Percentiles rank a stretch among this genome's conserved stretches.
These are phyloP conservation scores for Xiphophorus couchianus DNA, from an alignment of 2,113 vertebrate species.

Conservation along the genomic window DNA sequence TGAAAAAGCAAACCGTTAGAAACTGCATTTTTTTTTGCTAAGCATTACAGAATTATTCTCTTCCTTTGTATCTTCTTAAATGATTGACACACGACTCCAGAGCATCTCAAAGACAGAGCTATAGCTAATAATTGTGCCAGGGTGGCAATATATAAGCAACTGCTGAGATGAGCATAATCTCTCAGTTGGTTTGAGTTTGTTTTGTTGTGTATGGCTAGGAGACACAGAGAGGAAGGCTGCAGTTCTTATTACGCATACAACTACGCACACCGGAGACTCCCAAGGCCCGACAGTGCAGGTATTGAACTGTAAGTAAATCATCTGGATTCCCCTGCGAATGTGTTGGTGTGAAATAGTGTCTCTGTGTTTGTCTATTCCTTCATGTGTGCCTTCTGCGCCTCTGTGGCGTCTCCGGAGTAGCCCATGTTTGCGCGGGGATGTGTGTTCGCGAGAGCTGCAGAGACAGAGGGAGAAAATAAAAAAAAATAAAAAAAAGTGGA, in stretches of 20 bases:
- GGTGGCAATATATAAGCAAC: conserved; percentile 39
- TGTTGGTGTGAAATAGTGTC: conserved; percentile 23
- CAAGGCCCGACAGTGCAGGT: conserved; percentile 40
- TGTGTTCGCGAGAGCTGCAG: conserved; percentile 7
- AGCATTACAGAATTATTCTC: neutral
- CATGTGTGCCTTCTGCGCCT: conserved; percentile 47
- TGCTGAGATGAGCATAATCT: conserved; percentile 39
- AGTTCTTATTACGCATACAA: conserved; percentile 48
- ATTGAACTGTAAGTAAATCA: conserved; percentile 69
- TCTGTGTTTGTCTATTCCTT: conserved; percentile 40
- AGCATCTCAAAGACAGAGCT: conserved; percentile 21
- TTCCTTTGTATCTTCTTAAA: neutral
- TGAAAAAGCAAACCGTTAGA: too few relatives aligned
- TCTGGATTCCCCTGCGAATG: conserved; percentile 42
- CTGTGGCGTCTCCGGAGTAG: conserved; percentile 56
- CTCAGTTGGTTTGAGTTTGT: conserved; percentile 46
- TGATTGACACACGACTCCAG: conserved; percentile 12
- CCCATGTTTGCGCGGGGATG: conserved; percentile 36
- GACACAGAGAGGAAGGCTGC: conserved; percentile 26
- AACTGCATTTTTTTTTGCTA: neutral
- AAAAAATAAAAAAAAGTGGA: neutral
- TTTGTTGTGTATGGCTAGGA: conserved; percentile 28
- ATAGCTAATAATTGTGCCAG: conserved; percentile 23
- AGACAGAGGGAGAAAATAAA: neutral
- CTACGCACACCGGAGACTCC: conserved; percentile 59